Evolutionary conservation across 2,797 vertebrate species (phyloP), one percentile per base, ranked within the genome.

Genomic region (Carapus acus): DNA sequence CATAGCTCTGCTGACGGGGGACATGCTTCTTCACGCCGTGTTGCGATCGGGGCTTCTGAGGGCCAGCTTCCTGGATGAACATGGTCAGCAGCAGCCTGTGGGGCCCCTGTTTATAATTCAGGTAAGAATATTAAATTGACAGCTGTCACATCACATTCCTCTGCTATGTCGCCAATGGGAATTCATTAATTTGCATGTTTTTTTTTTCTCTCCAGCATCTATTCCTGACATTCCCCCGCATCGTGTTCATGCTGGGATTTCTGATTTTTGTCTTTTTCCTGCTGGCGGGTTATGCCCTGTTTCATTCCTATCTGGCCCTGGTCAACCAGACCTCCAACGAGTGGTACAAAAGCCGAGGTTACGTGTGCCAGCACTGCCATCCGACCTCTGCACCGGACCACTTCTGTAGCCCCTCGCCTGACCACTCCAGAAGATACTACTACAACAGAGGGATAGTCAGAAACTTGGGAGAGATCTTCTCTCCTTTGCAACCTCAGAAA

Each of bases 301-400:
- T 99, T 74, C 81, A 70, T 24, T 66, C 87, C 1, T 96, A 90
- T 58, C 69, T 98, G 81, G 87, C 83, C 16, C 53, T 91, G 41
- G 88, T 90, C 67, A 99, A 99, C 83, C 92, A 92, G 74, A 98
- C 96, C 1, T 88, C 90, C 43, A 94, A 96, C 0, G 94, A 98
- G 63, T 99, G 96, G 94, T 90, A 84, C 80, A 93, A 90, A 65
- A 78, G 79, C 12, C 75, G 85, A 62, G 81, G 85, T 23, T 50
- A 50, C 0, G 39, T 64, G 17, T 90, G 87, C 57, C 84, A 80
- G 43, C 80, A 84, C 71, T 88, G 88, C 65, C 77, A 75, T 24
- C 81, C 86, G 1, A 14, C 52, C 12, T 21, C 65, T 8, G 2
- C 69, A 0, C 48, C 55, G 1, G 75, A 85, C 39, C 46, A 59